Base-by-base conservation (phyloP, 1,140 invertebrate genomes). In the Neodiprion pinetum region DNA sequence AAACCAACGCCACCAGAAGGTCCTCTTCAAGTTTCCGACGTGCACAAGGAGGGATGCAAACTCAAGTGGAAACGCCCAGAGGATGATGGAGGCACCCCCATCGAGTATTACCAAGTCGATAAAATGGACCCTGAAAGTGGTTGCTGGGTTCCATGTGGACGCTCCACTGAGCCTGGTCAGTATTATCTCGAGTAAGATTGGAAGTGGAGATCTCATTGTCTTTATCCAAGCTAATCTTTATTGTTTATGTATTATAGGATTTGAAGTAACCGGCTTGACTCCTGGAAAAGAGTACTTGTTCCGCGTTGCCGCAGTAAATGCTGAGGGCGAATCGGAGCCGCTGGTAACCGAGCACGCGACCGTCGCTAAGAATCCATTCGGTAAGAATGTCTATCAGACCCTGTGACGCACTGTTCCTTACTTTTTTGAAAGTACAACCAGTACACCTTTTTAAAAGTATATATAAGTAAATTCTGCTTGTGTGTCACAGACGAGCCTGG, bases 291-390 rank as follows among this genome's bases (percentile, higher is more conserved):
- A 98, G 87, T 98, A 98, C 85, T 96, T 96, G 88, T 98, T 98
- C 92, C 91, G 98, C 74, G 97, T 99, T 3, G 93, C 94, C 40
- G 98, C 98, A 71, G 96, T 99, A 11, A 99, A 99, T 88, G 91
- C 95, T 9, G 97, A 99, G 86, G 98, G 98, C 49, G 96, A 98
- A 88, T 99, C 97, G 2, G 96, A 96, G 81, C 97, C 97, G 17
- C 89, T 99, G n/a, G 93, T 93, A 77, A 94, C 96, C 0, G 94
- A 96, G 49, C 91, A 94, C 83, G 90, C 95, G 12, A 97, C 99
- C 70, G 89, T 96, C 81, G 97, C 98, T 21, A 99, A 99, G 90
- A 98, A 99, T 94, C 97, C 97, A 74, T 99, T 95, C 84, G 94
- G 92, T 92, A 88, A 86, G 87, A 49, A 72, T 53, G 40, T 17